Evolutionary conservation across 2,113 vertebrate genomes (phyloP).

Genomic region (Cryptotis parvus): DNA sequence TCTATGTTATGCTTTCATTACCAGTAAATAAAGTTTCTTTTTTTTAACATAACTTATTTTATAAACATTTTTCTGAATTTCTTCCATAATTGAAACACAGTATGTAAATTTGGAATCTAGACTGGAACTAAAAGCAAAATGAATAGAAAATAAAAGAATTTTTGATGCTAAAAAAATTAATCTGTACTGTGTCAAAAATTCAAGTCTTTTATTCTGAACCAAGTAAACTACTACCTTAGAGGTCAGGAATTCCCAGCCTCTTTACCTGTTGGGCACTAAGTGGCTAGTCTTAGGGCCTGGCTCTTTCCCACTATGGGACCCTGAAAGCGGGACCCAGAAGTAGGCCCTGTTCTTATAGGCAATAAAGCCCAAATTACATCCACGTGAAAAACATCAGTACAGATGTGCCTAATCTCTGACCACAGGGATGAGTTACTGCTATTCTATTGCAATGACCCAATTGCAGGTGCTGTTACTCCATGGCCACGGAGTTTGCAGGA

Average conservation of each 20-base stretch:
- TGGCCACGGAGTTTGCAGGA: no score
- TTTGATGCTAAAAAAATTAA: conserved; percentile 37
- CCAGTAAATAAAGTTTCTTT: neutral
- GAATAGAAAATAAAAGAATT: neutral
- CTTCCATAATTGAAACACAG: neutral
- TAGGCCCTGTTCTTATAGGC: no score
- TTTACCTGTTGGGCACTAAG: no score
- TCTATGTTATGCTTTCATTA: conserved; percentile 15
- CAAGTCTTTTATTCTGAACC: neutral
- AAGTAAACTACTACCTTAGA: conserved; percentile 4
- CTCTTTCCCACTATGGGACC: no score
- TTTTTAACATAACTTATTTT: neutral
- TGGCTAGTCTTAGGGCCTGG: no score
- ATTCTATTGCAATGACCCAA: no score
- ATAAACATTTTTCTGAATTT: neutral
- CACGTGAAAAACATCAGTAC: no score
- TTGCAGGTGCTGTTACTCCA: no score
- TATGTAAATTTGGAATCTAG: neutral
- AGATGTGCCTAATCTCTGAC: no score
- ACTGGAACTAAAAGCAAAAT: conserved; percentile 33
- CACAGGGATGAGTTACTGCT: no score
- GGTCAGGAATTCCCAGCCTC: neutral
- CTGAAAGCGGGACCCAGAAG: no score
- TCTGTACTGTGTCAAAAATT: neutral
- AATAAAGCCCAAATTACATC: no score